These are phyloP conservation scores for Panagrolaimus sp. DNA, from an alignment of 1,140 invertebrate genomes.

Conservation along the genomic window DNA sequence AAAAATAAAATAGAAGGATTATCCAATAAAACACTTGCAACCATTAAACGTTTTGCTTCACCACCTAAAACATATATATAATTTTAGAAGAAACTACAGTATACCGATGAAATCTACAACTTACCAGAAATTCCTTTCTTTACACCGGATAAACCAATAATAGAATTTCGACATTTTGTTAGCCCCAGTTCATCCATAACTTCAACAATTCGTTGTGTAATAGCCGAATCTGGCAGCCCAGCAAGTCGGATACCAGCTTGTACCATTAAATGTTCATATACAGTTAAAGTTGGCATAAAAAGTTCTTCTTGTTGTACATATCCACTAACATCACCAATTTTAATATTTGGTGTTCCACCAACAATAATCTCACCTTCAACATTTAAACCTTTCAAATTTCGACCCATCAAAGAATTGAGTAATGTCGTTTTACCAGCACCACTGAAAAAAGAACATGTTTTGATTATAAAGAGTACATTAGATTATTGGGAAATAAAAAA, in stretches of 20 bases:
- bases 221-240: constrained; percentile 20
- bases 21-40: constrained; percentile 65
- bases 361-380: constrained; percentile 52
- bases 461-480: background rate
- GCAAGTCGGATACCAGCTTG: constrained; percentile 59
- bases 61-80: constrained; percentile 59
- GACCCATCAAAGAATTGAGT: constrained; percentile 47
- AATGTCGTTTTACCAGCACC: constrained; percentile 58
- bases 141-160: constrained; percentile 48
- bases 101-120: background rate
- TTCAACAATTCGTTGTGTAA: constrained; percentile 23
- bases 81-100: background rate
- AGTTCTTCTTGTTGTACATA: constrained; percentile 66
- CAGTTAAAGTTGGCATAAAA: constrained; percentile 63
- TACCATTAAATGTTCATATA: constrained; percentile 63
- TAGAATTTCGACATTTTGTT: constrained; percentile 50
- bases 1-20: constrained; percentile 73
- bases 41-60: constrained; percentile 61
- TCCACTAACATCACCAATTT: constrained; percentile 60
- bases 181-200: constrained; percentile 55
- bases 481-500: background rate
- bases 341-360: constrained; percentile 28
- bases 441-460: constrained; percentile 34
- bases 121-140: constrained; percentile 31
- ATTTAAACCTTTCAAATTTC: constrained; percentile 51